phyloP scores from a whole-genome alignment of 1,140 invertebrate genomes.

The Drosophila bifasciata region DNA sequence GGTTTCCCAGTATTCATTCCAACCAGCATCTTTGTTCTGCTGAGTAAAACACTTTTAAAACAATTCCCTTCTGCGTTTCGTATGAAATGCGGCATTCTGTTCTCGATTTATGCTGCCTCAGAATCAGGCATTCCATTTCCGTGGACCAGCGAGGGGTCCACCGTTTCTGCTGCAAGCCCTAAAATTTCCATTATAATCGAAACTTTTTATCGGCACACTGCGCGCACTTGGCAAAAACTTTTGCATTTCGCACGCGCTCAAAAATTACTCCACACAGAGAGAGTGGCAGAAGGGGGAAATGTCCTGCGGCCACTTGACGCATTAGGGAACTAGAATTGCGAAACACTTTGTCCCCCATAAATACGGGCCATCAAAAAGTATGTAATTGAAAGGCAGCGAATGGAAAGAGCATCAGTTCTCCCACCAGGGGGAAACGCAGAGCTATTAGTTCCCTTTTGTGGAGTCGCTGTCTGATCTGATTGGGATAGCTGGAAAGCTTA shows the following conservation, averaged over 20 bases:
- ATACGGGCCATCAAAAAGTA: slow-evolving; percentile 38
- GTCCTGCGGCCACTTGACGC: slow-evolving; percentile 63
- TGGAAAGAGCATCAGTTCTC: neutral
- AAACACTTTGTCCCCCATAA: slow-evolving; percentile 48
- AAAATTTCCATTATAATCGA: slow-evolving; percentile 73
- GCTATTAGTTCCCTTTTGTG: slow-evolving; percentile 16
- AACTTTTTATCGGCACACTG: slow-evolving; percentile 68
- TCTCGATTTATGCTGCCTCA: slow-evolving; percentile 34
- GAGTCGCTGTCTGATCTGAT: slow-evolving; percentile 49
- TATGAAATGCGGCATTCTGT: slow-evolving; percentile 30
- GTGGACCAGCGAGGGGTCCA: no score
- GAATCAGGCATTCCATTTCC: slow-evolving; percentile 64
- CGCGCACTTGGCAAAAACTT: slow-evolving; percentile 58
- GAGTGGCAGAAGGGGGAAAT: slow-evolving; percentile 10
- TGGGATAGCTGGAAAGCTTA: slow-evolving; percentile 41
- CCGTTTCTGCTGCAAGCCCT: neutral
- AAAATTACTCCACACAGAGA: slow-evolving; percentile 64
- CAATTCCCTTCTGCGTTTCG: slow-evolving; percentile 28
- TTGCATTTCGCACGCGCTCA: slow-evolving; percentile 74
- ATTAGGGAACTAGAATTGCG: slow-evolving; percentile 53
- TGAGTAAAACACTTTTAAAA: slow-evolving; percentile 38
- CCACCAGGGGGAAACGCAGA: neutral
- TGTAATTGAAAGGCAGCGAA: slow-evolving; percentile 74
- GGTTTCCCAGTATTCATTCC: neutral
- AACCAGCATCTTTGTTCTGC: slow-evolving; percentile 25